These are phyloP conservation scores for Spinus olivaceus DNA, from an alignment of 2,797 vertebrate genomes.

Conservation along the genomic window DNA sequence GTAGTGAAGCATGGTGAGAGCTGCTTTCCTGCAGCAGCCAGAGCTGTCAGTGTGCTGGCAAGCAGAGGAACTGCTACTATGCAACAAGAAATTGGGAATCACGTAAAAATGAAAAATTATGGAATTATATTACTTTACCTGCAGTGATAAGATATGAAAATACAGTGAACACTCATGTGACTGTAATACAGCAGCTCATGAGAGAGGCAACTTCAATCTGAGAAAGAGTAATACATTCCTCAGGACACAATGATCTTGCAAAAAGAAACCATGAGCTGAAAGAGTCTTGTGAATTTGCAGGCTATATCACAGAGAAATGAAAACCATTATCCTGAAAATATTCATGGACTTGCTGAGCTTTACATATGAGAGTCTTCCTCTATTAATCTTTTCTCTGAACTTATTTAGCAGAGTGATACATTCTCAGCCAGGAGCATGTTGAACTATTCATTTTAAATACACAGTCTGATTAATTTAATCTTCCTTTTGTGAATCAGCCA, in stretches of 20 bases:
- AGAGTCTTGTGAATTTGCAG: not conserved
- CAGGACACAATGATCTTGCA: not conserved
- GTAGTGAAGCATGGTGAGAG: accelerated
- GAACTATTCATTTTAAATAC: not conserved
- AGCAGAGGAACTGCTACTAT: not conserved
- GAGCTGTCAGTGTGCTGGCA: not conserved
- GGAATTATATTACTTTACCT: not conserved
- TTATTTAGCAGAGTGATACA: not conserved
- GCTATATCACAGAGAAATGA: not conserved
- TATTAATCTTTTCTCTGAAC: not conserved
- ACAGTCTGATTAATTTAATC: not conserved
- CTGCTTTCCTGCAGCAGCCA: not conserved
- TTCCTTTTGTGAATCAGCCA: not conserved
- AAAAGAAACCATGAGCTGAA: not conserved
- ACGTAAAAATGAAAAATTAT: not conserved
- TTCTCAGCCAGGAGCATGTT: not conserved
- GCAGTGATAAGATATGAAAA: not conserved
- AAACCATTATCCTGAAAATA: not conserved
- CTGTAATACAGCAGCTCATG: not conserved
- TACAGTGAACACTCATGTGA: not conserved
- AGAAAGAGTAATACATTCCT: not conserved
- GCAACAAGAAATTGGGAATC: not conserved
- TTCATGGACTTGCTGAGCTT: conserved; percentile 3
- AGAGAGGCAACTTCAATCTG: not conserved
- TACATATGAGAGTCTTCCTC: not conserved